Evolutionary conservation across 2,113 vertebrate species (phyloP), one percentile per base, ranked within the genome.

Genomic region (Cynoglossus semilaevis): DNA sequence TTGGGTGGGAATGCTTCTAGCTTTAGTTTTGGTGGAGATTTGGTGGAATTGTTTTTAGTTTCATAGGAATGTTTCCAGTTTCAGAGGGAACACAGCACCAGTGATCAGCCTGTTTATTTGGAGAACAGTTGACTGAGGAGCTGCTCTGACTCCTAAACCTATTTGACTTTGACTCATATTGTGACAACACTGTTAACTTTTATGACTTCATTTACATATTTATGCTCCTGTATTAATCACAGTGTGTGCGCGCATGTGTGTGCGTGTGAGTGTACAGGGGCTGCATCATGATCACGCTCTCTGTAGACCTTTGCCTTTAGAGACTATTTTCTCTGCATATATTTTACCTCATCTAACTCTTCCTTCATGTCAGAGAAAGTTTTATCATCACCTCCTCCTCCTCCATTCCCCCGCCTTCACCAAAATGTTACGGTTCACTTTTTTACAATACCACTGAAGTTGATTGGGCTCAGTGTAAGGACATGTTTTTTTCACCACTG

Each of bases 381-480:
- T 85, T 79, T 63, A 80, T 81, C 66, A 53, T 67, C 55, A 2
- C 2, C 22, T 29, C 22, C 22, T 29, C 22, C 22, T 29, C 22
- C 22, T 29, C 22, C 22, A n/a, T n/a, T 29, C 22, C 22, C 6
- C 22, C 22, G 22, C 22, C 62, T 63, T 18, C 40, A 34, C 43
- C 58, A 59, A 73, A 52, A 63, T 77, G 64, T 43, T 64, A 57
- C 62, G 51, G 40, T 50, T 74, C 65, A 80, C 80, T 81, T 82
- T 72, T 72, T 58, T 79, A 76, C 65, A n/a, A 81, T 85, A 76
- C 81, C 85, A 83, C 71, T 71, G 70, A 19, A 38, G 63, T 71
- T 54, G 77, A 76, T 82, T 80, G 58, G 48, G 63, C 56, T 58
- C 60, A 11, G 11, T 38, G 75, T 78, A 84, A 84, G 76, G 37